A percentile compares a stretch with the other conserved stretches of the same genome.
phyloP scores from a whole-genome alignment of 2,888 invertebrate species.

The Calliscelio sp. region DNA sequence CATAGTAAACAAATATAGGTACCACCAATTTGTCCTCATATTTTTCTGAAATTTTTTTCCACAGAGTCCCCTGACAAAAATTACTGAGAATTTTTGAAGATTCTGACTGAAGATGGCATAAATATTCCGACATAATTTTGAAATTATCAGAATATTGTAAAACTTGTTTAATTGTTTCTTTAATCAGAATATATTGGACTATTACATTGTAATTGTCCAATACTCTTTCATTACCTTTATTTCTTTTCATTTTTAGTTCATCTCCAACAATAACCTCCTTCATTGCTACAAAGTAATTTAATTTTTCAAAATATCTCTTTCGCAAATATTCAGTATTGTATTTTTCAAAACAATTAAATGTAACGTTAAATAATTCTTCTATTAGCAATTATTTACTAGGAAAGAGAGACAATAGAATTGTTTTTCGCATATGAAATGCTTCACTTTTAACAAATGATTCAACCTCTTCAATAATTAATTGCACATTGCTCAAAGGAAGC shows the following conservation, averaged over 20 bases:
- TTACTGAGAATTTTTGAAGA: conserved; percentile 22
- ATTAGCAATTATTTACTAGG: background rate
- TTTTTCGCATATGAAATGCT: background rate
- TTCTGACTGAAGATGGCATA: background rate
- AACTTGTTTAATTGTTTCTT: background rate
- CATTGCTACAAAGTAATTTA: conserved; percentile 25
- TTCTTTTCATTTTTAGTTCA: conserved; percentile 14
- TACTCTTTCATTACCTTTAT: background rate
- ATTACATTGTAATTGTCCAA: conserved; percentile 1
- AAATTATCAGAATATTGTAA: conserved; percentile 47
- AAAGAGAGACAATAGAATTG: background rate
- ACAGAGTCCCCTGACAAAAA: conserved; percentile 51
- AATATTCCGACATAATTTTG: conserved; percentile 14
- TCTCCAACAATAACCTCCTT: conserved; percentile 29
- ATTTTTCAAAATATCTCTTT: conserved; percentile 29
- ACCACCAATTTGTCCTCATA: conserved; percentile 54
- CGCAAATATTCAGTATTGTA: conserved; percentile 14
- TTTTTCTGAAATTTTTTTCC: conserved; percentile 45
- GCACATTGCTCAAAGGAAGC: background rate
- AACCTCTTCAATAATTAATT: background rate
- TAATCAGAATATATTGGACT: conserved; percentile 6
- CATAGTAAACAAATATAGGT: conserved; percentile 63
- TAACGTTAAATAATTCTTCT: background rate
- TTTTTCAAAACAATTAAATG: background rate
- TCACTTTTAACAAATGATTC: background rate